phyloP scores from a whole-genome alignment of 2,888 invertebrate species.

The Helicoverpa assulta region DNA sequence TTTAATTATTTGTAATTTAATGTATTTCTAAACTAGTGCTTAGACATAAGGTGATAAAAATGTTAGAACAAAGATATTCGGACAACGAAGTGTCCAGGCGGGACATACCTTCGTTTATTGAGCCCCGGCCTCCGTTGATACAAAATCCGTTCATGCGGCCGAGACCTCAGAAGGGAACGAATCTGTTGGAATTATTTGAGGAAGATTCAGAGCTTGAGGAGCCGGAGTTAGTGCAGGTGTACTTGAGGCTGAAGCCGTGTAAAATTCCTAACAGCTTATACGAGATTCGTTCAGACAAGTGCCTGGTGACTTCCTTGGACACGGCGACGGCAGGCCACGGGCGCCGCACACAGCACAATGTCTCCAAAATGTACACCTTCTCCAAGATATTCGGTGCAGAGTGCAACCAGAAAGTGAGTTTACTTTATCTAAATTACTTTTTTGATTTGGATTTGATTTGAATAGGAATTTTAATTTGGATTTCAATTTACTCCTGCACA shows the following conservation, averaged over 20 bases:
- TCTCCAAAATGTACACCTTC: conserved; percentile 86
- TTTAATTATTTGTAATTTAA: conserved; percentile 10
- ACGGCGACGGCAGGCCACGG: conserved; percentile 82
- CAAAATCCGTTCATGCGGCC: conserved; percentile 86
- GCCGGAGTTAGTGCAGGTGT: conserved; percentile 87
- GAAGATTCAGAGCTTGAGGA: conserved; percentile 81
- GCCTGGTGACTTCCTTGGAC: conserved; percentile 81
- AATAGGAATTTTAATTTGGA: neutral
- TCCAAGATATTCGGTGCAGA: conserved; percentile 83
- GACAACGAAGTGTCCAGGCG: conserved; percentile 75
- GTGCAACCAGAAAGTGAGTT: conserved; percentile 80
- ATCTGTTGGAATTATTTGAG: conserved; percentile 82
- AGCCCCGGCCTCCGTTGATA: conserved; percentile 84
- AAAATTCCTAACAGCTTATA: conserved; percentile 77
- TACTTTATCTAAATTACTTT: conserved; percentile 8
- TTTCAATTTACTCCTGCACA: too few relatives aligned
- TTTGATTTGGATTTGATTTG: too few relatives aligned
- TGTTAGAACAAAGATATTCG: conserved; percentile 76
- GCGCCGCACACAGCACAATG: conserved; percentile 84
- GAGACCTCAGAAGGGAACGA: conserved; percentile 82
- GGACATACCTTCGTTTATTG: conserved; percentile 87
- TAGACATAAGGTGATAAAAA: conserved; percentile 45
- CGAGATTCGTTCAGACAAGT: conserved; percentile 80
- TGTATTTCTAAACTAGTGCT: conserved; percentile 28
- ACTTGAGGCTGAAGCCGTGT: conserved; percentile 88